Conservation (phyloP, 2,888 invertebrate species). For the Linnaemya tessellans region DNA sequence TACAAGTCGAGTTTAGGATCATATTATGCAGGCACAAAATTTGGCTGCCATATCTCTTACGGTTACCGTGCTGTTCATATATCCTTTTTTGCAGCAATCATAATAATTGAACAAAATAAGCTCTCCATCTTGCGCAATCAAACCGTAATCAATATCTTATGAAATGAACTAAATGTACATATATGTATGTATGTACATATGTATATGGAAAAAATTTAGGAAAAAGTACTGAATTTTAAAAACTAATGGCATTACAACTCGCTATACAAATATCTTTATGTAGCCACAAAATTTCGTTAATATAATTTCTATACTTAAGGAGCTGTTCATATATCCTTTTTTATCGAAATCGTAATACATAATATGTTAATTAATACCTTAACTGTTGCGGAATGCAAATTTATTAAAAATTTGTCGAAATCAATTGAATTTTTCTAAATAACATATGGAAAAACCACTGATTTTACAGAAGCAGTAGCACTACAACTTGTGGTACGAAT, state of each 20-base stretch:
- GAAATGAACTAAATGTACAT: neutral
- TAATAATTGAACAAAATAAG: too few relatives aligned
- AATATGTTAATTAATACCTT: too few relatives aligned
- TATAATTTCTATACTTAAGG: neutral
- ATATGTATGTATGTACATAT: neutral
- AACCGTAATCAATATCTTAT: too few relatives aligned
- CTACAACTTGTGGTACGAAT: neutral
- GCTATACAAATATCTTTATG: neutral
- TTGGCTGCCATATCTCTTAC: neutral
- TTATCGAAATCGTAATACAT: neutral
- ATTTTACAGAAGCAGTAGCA: neutral
- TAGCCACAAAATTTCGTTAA: neutral
- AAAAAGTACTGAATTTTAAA: neutral
- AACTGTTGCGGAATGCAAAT: too few relatives aligned
- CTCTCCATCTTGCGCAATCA: too few relatives aligned
- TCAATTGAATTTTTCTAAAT: neutral
- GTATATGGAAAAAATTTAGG: neutral
- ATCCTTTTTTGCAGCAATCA: constrained; percentile 16
- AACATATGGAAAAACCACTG: neutral
- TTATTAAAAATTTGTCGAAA: too few relatives aligned
- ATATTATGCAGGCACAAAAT: neutral
- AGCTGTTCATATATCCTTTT: constrained; percentile 7
- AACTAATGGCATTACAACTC: neutral
- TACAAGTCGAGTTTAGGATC: neutral
- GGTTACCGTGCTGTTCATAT: neutral